Evolutionary conservation across 2,888 invertebrate genomes (phyloP), one percentile per base, ranked within the genome.

Genomic region (Pachycephus smyrnensis): DNA sequence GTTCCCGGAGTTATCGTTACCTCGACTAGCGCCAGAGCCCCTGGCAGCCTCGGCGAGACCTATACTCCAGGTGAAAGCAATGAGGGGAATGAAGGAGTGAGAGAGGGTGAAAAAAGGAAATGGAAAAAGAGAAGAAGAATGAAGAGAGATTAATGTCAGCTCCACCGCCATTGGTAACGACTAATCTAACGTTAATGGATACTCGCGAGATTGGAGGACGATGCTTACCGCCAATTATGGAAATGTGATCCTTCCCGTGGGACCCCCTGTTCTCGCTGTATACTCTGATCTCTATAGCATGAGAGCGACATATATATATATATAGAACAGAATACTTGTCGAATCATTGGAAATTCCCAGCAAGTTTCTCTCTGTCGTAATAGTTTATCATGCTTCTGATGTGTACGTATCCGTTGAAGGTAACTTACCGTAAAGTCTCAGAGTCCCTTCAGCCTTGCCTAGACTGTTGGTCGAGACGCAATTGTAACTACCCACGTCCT

Each of bases 381-480:
- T 33, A 12, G 75, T 32, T 32, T 68, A 33, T 74, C 15, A 36
- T 32, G 11, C 23, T n/a, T 4, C 36, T 36, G n/a, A 11, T 77
- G 36, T 68, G 74, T 23, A 68, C 11, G 31, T 73, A 74, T 68
- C 6, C 30, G 35, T 12, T 12, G n/a, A 4, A 55, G 55, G 74
- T 71, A 69, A 86, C 93, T 93, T 89, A 95, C 95, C 94, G 89
- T 96, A 96, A 75, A 96, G 93, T 86, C 96, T 93, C 76, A 96
- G 93, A 1, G 95, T 95, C 71, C 95, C 96, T 89, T 96, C 96
- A 31, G 95, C 96, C 88, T 94, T 95, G 79, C 96, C 96, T 75
- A 96, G 92, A 1, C 96, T 96, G 92, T 96, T 96, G 77, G 96
- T 96, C 78, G 96, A 95, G 78, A 96, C 95, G 87, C 97, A 97